phyloP scores from a whole-genome alignment of 1,140 invertebrate species.

The Lutraria rhynchaena region DNA sequence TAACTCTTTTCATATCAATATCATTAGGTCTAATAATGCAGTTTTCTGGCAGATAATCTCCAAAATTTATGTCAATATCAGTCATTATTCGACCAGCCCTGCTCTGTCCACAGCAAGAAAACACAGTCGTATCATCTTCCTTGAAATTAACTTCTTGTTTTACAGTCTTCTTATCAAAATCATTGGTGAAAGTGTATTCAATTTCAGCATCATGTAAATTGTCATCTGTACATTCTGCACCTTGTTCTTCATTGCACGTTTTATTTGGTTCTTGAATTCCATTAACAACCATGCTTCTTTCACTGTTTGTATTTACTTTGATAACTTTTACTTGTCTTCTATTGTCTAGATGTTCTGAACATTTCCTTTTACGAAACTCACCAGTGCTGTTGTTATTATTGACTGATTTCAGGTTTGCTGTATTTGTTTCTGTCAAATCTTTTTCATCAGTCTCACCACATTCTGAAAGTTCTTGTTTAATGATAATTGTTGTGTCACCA shows the following conservation, averaged over 20 bases:
- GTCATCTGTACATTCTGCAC: not conserved
- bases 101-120: not conserved
- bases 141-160: constrained; percentile 19
- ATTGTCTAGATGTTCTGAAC: no score
- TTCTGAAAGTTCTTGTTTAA: no score
- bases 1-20: constrained; percentile 42
- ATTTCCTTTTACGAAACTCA: no score
- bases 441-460: no score
- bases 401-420: no score
- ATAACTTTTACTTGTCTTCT: no score
- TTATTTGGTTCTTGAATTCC: not conserved
- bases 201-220: not conserved
- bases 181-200: constrained; percentile 33
- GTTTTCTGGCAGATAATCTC: constrained; percentile 41
- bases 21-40: constrained; percentile 21
- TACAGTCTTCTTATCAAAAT: not conserved
- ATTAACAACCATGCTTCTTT: not conserved
- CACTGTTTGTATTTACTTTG: no score
- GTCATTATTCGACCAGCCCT: constrained; percentile 6
- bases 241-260: not conserved
- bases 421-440: no score
- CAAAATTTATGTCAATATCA: constrained; percentile 47
- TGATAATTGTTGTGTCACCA: no score
- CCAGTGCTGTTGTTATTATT: no score
- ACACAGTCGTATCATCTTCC: constrained; percentile 22